phyloP scores from a whole-genome alignment of 2,888 invertebrate species.

The Vesta saturnalis region DNA sequence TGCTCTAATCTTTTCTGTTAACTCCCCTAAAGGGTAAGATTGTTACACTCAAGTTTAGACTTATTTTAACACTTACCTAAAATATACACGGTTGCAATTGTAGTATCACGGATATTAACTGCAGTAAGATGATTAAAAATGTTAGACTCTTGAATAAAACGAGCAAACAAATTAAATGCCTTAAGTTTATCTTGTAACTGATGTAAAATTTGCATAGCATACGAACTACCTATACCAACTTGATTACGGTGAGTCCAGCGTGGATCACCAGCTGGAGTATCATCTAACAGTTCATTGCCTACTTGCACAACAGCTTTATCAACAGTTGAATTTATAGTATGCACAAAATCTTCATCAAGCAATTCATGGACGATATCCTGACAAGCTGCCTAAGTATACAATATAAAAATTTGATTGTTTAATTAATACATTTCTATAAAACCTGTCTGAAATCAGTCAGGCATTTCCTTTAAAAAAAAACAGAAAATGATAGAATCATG shows the following conservation, averaged over 20 bases:
- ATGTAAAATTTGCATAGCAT: constrained; percentile 84
- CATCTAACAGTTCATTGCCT: constrained; percentile 83
- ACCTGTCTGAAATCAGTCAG: too few species aligned
- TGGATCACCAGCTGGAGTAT: constrained; percentile 90
- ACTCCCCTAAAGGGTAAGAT: constrained; percentile 64
- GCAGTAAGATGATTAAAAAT: constrained; percentile 71
- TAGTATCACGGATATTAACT: constrained; percentile 56
- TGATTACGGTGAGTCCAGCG: constrained; percentile 65
- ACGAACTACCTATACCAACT: constrained; percentile 73
- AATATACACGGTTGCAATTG: constrained; percentile 66
- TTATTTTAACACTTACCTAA: constrained; percentile 42
- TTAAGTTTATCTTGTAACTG: constrained; percentile 90
- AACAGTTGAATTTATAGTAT: constrained; percentile 64
- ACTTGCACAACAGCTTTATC: constrained; percentile 73
- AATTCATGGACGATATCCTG: constrained; percentile 63
- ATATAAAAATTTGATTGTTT: not conserved
- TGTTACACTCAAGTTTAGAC: too few species aligned
- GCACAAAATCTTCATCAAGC: constrained; percentile 61
- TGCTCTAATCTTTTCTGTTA: constrained; percentile 83
- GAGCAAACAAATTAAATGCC: constrained; percentile 79
- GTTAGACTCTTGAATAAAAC: constrained; percentile 76
- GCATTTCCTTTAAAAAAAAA: too few species aligned
- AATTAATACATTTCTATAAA: too few species aligned
- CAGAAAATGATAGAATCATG: too few species aligned
- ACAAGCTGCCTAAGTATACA: constrained; percentile 58